Percentiles rank a stretch among this genome's conserved stretches.
Evolutionary conservation across 2,113 vertebrate genomes (phyloP).

Genomic region (Sylvietta virens): DNA sequence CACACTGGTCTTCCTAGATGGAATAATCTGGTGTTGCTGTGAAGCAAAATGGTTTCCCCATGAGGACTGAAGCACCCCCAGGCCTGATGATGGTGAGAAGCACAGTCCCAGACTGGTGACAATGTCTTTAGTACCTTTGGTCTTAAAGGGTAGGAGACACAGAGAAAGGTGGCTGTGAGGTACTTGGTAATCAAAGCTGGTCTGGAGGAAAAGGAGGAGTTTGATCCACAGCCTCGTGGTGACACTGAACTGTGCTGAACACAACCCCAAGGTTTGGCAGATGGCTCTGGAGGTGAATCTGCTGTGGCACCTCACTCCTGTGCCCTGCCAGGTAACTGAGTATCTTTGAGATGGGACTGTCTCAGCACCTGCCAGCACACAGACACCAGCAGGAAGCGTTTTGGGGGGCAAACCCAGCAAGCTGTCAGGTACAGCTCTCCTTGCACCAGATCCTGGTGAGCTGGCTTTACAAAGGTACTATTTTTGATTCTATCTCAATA

Average conservation of each 20-base stretch:
- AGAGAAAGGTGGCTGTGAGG: background rate
- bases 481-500: background rate
- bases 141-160: background rate
- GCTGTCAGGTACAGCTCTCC: background rate
- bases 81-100: background rate
- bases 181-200: no score
- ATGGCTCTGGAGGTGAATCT: background rate
- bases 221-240: background rate
- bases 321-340: background rate
- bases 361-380: background rate
- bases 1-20: no score
- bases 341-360: accelerated
- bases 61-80: background rate
- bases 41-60: background rate
- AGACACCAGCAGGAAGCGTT: no score
- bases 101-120: background rate
- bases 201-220: background rate
- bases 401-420: background rate
- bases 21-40: background rate
- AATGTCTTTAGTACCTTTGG: background rate
- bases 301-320: accelerated
- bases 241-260: background rate
- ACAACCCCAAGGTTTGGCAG: background rate
- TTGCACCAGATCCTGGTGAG: background rate
- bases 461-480: accelerated